Base-by-base conservation (phyloP, 1,140 invertebrate genomes). In the Coelopa frigida region DNA sequence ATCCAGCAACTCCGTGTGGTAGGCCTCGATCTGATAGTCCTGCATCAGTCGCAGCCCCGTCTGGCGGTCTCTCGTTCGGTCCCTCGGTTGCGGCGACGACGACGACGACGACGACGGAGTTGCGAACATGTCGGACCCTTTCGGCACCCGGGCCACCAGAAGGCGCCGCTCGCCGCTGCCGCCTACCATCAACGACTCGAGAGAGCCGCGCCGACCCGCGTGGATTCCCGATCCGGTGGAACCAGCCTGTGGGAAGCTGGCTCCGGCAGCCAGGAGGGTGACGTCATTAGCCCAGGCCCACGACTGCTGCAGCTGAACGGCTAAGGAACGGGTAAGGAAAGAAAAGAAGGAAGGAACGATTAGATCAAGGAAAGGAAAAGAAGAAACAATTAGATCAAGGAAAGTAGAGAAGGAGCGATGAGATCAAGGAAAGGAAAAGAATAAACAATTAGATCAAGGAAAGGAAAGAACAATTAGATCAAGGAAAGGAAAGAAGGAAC, bases 141-240 rank as follows among this genome's bases (percentile, higher is more conserved):
- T 70, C 3, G 74, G 72, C 5, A 80, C 73, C 29, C 49, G 68
- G 1, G 75, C 68, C 0, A 78, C 60, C 0, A 77, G 55, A 1
- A 80, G 44, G 26, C 66, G 54, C 3, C 72, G 73, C 2, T 39
- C 38, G 1, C 69, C 71, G 0, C 57, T 47, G 8, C 58, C 41
- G 4, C 67, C 68, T 10, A 72, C 68, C 72, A 78, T 78, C 6
- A 63, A 60, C 42, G 72, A 68, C 3, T 61, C 49, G 21, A 78
- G 35, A 1, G 71, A 61, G 7, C 76, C 73, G 3, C 62, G 59
- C 47, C 68, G 60, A 0, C 73, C 71, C 1, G 74, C 70, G 50
- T 75, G 83, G 29, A 84, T 81, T 20, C 82, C 82, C 29, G 76
- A 79, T 12, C 82, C 82, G 33, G 75, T 74, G 41, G 73, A 74